phyloP scores from a whole-genome alignment of 2,797 vertebrate species.

The Micromesistius poutassou region DNA sequence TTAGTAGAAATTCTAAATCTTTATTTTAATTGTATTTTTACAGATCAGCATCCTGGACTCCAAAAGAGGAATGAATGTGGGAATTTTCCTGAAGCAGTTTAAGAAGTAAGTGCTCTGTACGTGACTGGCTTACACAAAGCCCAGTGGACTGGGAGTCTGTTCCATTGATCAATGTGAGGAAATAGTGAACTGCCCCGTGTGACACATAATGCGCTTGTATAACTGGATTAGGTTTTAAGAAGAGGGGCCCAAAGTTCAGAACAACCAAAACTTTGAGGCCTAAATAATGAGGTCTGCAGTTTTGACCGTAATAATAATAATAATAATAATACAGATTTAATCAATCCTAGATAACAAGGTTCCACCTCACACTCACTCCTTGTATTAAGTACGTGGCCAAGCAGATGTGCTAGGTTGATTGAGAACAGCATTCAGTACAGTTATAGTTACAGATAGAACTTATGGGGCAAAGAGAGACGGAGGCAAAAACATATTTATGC shows the following conservation, averaged over 20 bases:
- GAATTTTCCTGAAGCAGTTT: constrained; percentile 98
- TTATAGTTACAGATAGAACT: neutral
- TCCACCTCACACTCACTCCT: neutral
- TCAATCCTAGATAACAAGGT: neutral
- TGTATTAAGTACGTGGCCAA: neutral
- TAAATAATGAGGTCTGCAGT: neutral
- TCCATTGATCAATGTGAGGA: neutral
- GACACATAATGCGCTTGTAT: constrained; percentile 14
- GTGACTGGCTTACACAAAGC: constrained; percentile 10
- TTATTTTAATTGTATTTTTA: constrained; percentile 35
- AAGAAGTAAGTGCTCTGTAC: constrained; percentile 84
- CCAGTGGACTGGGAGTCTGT: neutral
- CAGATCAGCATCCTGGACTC: constrained; percentile 94
- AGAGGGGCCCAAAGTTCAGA: constrained; percentile 9
- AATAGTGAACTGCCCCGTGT: constrained; percentile 1
- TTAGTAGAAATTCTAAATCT: neutral
- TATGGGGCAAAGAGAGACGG: neutral
- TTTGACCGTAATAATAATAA: neutral
- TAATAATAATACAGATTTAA: neutral
- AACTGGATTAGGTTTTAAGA: constrained; percentile 13
- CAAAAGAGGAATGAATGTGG: constrained; percentile 97
- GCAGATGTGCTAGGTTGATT: neutral
- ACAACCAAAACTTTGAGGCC: constrained; percentile 2
- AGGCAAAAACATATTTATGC: neutral
- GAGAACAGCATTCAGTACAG: neutral